A percentile compares a stretch with the other conserved stretches of the same genome.
These are phyloP conservation scores for Epirrhoe tristata DNA, from an alignment of 2,888 invertebrate genomes.

Conservation along the genomic window DNA sequence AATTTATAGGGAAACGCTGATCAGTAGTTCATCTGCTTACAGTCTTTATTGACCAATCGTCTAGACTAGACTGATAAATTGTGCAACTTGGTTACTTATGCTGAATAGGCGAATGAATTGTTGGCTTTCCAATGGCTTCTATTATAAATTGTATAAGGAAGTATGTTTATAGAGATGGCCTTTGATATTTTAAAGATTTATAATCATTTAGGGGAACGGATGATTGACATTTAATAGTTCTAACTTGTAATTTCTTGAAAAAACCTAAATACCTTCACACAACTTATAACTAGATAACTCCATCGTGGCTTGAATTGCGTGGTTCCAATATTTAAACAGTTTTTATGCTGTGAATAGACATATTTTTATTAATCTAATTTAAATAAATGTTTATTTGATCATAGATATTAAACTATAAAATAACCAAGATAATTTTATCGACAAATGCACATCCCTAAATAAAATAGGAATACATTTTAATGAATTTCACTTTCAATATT, in stretches of 20 bases:
- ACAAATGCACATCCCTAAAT: constrained; percentile 7
- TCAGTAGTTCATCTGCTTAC: constrained; percentile 65
- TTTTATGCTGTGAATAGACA: too few species aligned
- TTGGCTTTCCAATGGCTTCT: constrained; percentile 14
- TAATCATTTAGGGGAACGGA: background rate
- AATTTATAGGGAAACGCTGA: constrained; percentile 66
- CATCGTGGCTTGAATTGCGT: too few species aligned
- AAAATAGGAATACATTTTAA: constrained; percentile 5
- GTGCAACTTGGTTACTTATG: constrained; percentile 48
- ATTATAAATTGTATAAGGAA: constrained; percentile 1
- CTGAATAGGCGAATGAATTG: constrained; percentile 64
- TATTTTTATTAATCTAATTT: too few species aligned
- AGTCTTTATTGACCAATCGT: constrained; percentile 70
- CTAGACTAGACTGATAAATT: constrained; percentile 56
- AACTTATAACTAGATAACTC: too few species aligned
- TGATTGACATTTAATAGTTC: background rate
- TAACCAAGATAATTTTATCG: constrained; percentile 16
- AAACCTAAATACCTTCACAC: too few species aligned
- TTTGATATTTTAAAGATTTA: background rate
- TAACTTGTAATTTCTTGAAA: background rate
- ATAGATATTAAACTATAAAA: constrained; percentile 21
- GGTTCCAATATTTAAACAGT: too few species aligned
- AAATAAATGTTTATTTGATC: background rate
- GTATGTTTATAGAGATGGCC: background rate
- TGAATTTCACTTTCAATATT: background rate